Conservation (phyloP, 2,888 invertebrate species). For the Coenonympha glycerion region DNA sequence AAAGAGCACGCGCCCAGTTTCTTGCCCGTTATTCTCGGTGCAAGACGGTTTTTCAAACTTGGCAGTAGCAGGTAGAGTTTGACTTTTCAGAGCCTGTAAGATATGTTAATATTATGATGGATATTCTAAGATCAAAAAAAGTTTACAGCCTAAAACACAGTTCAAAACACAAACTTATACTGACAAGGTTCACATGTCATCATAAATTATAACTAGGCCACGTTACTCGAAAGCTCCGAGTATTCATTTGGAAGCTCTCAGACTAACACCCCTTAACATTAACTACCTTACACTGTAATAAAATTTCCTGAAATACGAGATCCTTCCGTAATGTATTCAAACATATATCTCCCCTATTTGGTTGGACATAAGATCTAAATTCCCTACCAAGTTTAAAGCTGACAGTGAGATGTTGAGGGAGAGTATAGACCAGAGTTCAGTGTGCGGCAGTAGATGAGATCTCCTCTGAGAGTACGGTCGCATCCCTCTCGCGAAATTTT, state of each 20-base stretch:
- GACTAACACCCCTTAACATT: no score
- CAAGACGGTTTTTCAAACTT: no score
- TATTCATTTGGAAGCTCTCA: neutral
- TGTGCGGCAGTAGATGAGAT: constrained; percentile 23
- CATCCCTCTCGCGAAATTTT: constrained; percentile 30
- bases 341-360: neutral
- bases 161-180: no score
- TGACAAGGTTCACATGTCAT: no score
- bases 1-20: no score
- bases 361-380: constrained; percentile 1
- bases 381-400: constrained; percentile 2
- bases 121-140: no score
- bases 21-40: no score
- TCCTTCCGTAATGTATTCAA: neutral
- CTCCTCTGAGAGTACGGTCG: constrained; percentile 30
- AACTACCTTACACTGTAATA: neutral
- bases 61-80: no score
- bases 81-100: no score
- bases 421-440: neutral
- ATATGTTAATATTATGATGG: no score
- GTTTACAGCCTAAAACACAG: no score
- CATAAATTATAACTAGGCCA: neutral
- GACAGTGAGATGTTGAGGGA: constrained; percentile 13
- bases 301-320: constrained; percentile 3
- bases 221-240: neutral